A percentile compares a stretch with the other conserved stretches of the same genome.
These are phyloP conservation scores for Pseudomyrmex concolor DNA, from an alignment of 1,140 invertebrate genomes.

Conservation along the genomic window DNA sequence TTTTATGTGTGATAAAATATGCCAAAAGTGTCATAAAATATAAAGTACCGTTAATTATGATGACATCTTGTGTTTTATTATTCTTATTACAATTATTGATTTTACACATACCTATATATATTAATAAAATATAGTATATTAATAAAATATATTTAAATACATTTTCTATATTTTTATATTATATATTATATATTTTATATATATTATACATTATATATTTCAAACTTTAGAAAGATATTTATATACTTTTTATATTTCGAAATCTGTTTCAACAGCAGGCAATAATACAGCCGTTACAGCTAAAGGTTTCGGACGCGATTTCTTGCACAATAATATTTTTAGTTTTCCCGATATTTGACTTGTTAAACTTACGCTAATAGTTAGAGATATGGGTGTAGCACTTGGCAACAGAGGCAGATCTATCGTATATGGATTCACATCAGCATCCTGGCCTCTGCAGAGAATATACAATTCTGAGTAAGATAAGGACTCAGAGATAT, in stretches of 20 bases:
- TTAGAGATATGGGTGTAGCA: conserved; percentile 77
- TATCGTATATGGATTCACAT: conserved; percentile 77
- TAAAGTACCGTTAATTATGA: no score
- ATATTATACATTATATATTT: no score
- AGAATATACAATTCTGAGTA: conserved; percentile 77
- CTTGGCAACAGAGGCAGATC: conserved; percentile 78
- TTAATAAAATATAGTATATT: no score
- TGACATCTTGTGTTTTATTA: no score
- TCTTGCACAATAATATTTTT: conserved; percentile 78
- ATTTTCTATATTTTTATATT: no score
- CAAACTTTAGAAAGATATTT: no score
- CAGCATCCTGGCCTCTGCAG: conserved; percentile 73
- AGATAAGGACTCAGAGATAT: conserved; percentile 74
- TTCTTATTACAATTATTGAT: no score
- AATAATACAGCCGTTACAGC: conserved; percentile 72
- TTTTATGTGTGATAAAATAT: no score
- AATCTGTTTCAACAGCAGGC: conserved; percentile 80
- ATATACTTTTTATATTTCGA: conserved; percentile 75
- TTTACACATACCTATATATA: no score
- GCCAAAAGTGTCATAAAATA: no score
- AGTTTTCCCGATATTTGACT: conserved; percentile 76
- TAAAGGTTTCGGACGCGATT: conserved; percentile 75
- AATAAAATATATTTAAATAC: no score
- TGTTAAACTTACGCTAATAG: conserved; percentile 73
- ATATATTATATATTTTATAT: no score